These are phyloP conservation scores for Cliona cf. orientalis DNA, from an alignment of 37 sponge, comb jelly and placozoan genomes.

Conservation along the genomic window DNA sequence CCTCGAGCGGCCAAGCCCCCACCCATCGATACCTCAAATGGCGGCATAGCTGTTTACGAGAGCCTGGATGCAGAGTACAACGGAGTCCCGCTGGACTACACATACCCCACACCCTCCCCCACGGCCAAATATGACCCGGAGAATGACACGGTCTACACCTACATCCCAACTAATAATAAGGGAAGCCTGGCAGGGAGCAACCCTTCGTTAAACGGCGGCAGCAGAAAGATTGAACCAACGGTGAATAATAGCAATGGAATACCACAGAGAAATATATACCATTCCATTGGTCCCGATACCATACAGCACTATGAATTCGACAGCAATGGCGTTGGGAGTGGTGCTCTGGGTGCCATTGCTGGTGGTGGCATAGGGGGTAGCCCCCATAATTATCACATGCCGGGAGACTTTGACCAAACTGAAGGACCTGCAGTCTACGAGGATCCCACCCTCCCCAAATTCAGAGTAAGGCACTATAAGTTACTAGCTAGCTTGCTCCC, in stretches of 20 bases:
- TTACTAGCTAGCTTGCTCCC: too few relatives aligned
- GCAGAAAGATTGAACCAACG: too few relatives aligned
- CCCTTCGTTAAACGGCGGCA: not conserved
- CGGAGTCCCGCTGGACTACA: conserved; percentile 13
- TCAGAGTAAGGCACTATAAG: conserved; percentile 21
- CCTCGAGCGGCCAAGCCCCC: not conserved
- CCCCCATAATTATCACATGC: not conserved
- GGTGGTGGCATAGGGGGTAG: not conserved
- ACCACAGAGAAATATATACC: not conserved
- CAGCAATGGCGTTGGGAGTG: not conserved
- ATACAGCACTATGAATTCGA: not conserved
- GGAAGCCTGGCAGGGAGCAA: not conserved
- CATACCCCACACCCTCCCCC: conserved; percentile 33
- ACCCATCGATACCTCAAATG: not conserved
- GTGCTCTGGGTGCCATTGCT: not conserved
- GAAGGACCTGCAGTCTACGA: not conserved
- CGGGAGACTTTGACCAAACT: not conserved
- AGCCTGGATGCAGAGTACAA: not conserved
- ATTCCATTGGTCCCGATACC: conserved; percentile 1
- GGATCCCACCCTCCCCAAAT: conserved; percentile 22
- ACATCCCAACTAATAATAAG: conserved; percentile 2
- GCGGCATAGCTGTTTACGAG: not conserved
- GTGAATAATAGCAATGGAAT: not conserved
- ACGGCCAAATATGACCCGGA: not conserved
- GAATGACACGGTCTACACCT: not conserved